phyloP scores from a whole-genome alignment of 2,797 vertebrate species.

The Ctenopoma kingsleyae region DNA sequence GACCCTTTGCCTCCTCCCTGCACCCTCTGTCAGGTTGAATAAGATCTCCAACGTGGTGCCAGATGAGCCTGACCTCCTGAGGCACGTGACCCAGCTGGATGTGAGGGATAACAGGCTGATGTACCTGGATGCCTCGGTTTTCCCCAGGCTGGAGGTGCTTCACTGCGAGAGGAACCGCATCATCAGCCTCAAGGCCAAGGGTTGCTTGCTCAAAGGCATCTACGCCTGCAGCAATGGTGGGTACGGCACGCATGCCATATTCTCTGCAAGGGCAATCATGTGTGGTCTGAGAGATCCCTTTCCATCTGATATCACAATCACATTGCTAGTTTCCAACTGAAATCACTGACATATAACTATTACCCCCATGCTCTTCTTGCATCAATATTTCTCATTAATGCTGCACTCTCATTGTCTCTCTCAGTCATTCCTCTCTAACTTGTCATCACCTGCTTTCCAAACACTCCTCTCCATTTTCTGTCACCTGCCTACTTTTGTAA shows the following conservation, averaged over 20 bases:
- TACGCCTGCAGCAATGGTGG: conserved; percentile 92
- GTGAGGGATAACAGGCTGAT: conserved; percentile 92
- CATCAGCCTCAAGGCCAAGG: conserved; percentile 87
- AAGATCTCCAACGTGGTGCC: conserved; percentile 88
- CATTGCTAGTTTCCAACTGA: no score
- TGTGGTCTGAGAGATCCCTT: conserved; percentile 1
- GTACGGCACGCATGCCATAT: conserved; percentile 35
- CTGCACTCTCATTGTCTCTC: conserved; percentile 46
- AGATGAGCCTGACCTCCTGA: conserved; percentile 90
- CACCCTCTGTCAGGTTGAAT: conserved; percentile 88
- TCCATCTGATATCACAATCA: background rate
- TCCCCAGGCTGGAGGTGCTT: conserved; percentile 92
- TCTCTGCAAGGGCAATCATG: conserved; percentile 1
- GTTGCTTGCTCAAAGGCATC: conserved; percentile 91
- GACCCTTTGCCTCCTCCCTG: conserved; percentile 45
- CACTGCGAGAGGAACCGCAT: conserved; percentile 96
- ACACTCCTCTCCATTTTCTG: conserved; percentile 39
- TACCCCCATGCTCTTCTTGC: background rate
- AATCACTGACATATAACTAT: conserved; percentile 6
- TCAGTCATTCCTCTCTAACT: conserved; percentile 34
- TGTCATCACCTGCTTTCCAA: background rate
- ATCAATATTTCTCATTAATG: conserved; percentile 36
- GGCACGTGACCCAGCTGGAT: conserved; percentile 94
- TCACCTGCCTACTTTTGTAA: conserved; percentile 51
- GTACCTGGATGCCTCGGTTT: conserved; percentile 90